phyloP scores from a whole-genome alignment of 2,888 invertebrate species.

The Fabriciana adippe region DNA sequence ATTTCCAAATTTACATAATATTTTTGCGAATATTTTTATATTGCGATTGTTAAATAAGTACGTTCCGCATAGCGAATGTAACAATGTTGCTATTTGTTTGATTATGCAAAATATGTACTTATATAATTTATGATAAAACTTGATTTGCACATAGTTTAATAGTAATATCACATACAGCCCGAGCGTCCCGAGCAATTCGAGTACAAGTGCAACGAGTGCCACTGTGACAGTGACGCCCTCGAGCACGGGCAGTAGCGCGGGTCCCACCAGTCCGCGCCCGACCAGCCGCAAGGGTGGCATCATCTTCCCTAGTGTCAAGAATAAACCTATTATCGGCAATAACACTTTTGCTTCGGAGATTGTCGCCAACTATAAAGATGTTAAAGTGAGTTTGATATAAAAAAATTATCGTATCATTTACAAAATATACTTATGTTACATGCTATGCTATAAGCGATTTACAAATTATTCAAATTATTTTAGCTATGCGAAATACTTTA shows the following conservation, averaged over 20 bases:
- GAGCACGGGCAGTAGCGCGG: constrained; percentile 52
- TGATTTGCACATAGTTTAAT: constrained; percentile 53
- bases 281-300: constrained; percentile 88
- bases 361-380: constrained; percentile 89
- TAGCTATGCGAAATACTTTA: constrained; percentile 10
- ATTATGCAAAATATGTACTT: not conserved
- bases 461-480: not conserved
- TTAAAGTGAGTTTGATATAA: constrained; percentile 85
- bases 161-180: constrained; percentile 73
- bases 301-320: constrained; percentile 95
- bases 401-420: constrained; percentile 2
- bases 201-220: constrained; percentile 49
- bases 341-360: constrained; percentile 91
- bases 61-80: constrained; percentile 33
- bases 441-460: constrained; percentile 1
- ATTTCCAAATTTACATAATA: constrained; percentile 33
- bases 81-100: not conserved
- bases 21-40: constrained; percentile 50
- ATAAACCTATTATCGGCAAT: constrained; percentile 92
- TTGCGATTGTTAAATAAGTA: constrained; percentile 47
- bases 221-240: constrained; percentile 67
- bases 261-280: constrained; percentile 70
- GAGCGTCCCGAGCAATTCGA: constrained; percentile 60
- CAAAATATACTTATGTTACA: no score
- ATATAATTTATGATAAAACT: not conserved